Evolutionary conservation across 2,113 vertebrate species (phyloP).

Genomic region (Canis aureus): DNA sequence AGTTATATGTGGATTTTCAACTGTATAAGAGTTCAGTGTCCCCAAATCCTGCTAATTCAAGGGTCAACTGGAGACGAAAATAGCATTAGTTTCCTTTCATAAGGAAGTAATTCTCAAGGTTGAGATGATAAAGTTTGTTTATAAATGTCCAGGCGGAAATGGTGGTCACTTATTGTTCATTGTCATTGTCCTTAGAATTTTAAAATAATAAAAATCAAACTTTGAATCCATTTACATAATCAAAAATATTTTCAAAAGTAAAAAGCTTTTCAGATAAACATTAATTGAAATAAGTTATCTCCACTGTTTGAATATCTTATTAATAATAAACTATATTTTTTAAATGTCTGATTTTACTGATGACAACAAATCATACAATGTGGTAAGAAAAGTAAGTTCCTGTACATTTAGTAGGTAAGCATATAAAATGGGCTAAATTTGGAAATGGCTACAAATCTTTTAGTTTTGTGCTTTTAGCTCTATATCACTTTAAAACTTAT

Average conservation of each 20-base stretch:
- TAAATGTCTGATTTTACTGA: neutral
- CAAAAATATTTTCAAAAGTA: neutral
- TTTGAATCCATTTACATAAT: neutral
- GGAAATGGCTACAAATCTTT: neutral
- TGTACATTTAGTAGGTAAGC: neutral
- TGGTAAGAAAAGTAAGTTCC: neutral
- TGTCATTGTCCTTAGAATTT: conserved; percentile 48
- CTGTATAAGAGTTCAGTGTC: neutral
- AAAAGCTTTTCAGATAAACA: neutral
- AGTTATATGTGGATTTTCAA: neutral
- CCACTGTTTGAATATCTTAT: neutral
- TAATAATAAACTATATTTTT: conserved; percentile 57
- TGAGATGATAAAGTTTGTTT: neutral
- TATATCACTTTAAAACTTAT: neutral
- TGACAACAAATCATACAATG: neutral
- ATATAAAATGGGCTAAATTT: neutral
- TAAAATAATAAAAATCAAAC: neutral
- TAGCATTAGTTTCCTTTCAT: neutral
- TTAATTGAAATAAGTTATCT: conserved; percentile 15
- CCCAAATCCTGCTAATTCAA: neutral
- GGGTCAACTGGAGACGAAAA: neutral
- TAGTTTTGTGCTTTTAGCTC: neutral
- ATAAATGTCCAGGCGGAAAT: neutral
- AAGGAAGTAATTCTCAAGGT: neutral
- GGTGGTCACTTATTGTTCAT: neutral